phyloP scores from a whole-genome alignment of 2,888 invertebrate species.

The Lasioglossum oenotherae region DNA sequence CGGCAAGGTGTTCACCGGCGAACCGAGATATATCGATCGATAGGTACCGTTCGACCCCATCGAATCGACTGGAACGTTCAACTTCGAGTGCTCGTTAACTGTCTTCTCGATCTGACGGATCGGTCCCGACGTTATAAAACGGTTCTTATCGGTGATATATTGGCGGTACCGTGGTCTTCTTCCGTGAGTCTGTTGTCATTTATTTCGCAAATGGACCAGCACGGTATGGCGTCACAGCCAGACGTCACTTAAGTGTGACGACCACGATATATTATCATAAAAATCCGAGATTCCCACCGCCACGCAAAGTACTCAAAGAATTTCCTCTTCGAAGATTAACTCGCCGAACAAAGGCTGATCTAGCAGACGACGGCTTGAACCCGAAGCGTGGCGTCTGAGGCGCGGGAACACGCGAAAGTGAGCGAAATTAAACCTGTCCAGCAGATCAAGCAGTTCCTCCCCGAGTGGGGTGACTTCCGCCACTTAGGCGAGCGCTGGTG shows the following conservation, averaged over 20 bases:
- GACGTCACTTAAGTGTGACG: too few relatives aligned
- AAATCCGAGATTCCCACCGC: background rate
- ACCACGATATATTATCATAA: background rate
- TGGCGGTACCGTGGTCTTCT: background rate
- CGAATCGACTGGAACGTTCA: background rate
- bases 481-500: background rate
- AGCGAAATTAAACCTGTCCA: slow-evolving; percentile 44
- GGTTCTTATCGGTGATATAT: background rate
- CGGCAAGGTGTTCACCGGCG: background rate
- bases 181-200: background rate
- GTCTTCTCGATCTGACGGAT: background rate
- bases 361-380: background rate
- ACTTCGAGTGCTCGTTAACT: background rate
- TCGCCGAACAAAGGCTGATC: background rate
- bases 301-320: background rate
- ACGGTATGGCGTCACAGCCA: too few relatives aligned
- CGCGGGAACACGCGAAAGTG: slow-evolving; percentile 5
- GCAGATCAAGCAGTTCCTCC: background rate
- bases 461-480: background rate
- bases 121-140: background rate
- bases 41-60: background rate
- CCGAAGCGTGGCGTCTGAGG: background rate
- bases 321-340: background rate
- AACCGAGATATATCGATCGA: background rate
- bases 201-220: too few relatives aligned